phyloP scores from a whole-genome alignment of 2,113 vertebrate genomes.

The Lophotis ruficrista region DNA sequence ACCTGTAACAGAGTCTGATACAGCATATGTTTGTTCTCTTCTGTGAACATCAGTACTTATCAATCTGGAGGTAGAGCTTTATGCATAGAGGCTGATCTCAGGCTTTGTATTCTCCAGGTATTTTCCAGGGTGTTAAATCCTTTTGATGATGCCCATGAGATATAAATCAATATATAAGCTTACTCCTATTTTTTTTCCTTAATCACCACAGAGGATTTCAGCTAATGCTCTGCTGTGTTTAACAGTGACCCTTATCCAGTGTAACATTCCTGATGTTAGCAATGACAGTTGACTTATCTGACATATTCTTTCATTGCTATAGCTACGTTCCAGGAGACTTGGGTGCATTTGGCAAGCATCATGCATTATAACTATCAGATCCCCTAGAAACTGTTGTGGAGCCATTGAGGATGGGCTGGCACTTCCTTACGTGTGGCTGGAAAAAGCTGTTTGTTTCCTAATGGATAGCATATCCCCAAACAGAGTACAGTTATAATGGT shows the following conservation, averaged over 20 bases:
- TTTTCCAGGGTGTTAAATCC: not conserved
- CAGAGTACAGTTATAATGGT: not conserved
- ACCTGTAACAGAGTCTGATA: not conserved
- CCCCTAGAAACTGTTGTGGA: conserved; percentile 5
- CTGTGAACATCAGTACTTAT: not conserved
- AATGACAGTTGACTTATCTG: not conserved
- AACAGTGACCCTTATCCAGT: not conserved
- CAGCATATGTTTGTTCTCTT: not conserved
- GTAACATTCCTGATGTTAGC: not conserved
- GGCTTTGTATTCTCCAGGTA: not conserved
- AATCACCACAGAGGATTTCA: not conserved
- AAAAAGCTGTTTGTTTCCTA: not conserved
- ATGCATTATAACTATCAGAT: not conserved
- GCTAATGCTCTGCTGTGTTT: not conserved
- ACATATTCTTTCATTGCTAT: conserved; percentile 12
- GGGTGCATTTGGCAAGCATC: not conserved
- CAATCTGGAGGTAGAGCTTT: not conserved
- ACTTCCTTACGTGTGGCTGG: not conserved
- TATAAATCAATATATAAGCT: not conserved
- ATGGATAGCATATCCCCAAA: not conserved
- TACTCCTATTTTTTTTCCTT: not conserved
- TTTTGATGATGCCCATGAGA: not conserved
- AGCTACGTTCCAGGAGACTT: not conserved
- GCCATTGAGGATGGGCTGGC: not conserved
- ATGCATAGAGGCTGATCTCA: not conserved